phyloP scores from a whole-genome alignment of 2,797 vertebrate species.

The Pangasius krempfi region DNA sequence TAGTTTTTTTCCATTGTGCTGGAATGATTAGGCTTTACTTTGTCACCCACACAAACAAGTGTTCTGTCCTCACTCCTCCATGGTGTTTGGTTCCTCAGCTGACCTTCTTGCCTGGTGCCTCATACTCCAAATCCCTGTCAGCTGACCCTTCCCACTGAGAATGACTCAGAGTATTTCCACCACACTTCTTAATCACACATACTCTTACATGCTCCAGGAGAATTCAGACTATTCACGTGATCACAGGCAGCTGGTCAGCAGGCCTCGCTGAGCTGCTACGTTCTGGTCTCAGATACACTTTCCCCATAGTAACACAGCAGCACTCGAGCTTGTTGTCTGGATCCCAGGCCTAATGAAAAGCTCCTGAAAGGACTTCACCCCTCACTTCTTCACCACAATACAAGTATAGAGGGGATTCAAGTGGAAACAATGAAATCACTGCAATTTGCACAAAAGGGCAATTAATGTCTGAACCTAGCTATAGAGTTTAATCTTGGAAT shows the following conservation, averaged over 20 bases:
- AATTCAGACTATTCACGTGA: conserved; percentile 54
- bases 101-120: conserved; percentile 45
- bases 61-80: background rate
- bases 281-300: background rate
- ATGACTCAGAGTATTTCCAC: conserved; percentile 29
- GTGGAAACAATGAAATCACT: background rate
- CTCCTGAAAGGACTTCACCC: background rate
- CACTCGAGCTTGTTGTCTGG: background rate
- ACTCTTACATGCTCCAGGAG: conserved; percentile 35
- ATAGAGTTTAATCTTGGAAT: background rate
- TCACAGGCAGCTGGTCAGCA: conserved; percentile 13
- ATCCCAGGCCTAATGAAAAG: background rate
- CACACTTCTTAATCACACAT: conserved; percentile 26
- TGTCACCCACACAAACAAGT: conserved; percentile 10
- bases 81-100: conserved; percentile 43
- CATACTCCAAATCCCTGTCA: conserved; percentile 55
- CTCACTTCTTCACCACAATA: conserved; percentile 8
- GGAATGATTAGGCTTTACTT: background rate
- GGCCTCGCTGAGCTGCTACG: background rate
- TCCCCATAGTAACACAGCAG: background rate
- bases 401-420: background rate
- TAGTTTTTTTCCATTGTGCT: background rate
- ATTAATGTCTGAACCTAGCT: conserved; percentile 1
- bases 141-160: conserved; percentile 51
- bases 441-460: background rate